phyloP scores from a whole-genome alignment of 2,113 vertebrate species.

The Syrmaticus mikado region DNA sequence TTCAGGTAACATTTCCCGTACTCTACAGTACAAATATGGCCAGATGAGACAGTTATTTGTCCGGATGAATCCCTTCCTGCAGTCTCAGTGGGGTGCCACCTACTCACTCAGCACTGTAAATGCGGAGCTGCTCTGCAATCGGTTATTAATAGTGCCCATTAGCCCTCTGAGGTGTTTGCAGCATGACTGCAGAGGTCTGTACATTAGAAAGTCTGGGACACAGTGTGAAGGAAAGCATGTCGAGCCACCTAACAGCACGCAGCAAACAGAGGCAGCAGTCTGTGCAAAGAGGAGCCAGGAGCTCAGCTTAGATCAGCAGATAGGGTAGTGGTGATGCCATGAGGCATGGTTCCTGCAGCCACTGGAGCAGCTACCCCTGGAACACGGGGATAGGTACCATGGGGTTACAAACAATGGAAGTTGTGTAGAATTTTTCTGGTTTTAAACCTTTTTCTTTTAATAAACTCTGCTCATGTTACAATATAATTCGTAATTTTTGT shows the following conservation, averaged over 20 bases:
- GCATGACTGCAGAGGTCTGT: neutral
- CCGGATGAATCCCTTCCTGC: neutral
- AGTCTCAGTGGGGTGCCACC: neutral
- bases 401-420: neutral
- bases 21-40: neutral
- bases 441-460: neutral
- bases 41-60: neutral
- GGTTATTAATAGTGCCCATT: neutral
- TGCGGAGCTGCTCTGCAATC: neutral
- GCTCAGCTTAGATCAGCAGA: neutral
- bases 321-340: no score
- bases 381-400: neutral
- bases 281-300: neutral
- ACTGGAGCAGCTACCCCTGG: neutral
- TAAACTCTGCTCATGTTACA: neutral
- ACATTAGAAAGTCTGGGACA: neutral
- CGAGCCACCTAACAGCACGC: neutral
- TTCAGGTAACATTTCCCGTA: neutral
- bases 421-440: neutral
- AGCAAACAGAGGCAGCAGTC: neutral
- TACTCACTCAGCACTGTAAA: neutral
- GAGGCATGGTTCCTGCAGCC: neutral
- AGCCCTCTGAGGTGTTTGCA: neutral
- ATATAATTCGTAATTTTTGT: neutral
- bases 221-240: fast-evolving